Evolutionary conservation across 2,797 vertebrate genomes (phyloP).

Genomic region (Sebastes steindachneri): DNA sequence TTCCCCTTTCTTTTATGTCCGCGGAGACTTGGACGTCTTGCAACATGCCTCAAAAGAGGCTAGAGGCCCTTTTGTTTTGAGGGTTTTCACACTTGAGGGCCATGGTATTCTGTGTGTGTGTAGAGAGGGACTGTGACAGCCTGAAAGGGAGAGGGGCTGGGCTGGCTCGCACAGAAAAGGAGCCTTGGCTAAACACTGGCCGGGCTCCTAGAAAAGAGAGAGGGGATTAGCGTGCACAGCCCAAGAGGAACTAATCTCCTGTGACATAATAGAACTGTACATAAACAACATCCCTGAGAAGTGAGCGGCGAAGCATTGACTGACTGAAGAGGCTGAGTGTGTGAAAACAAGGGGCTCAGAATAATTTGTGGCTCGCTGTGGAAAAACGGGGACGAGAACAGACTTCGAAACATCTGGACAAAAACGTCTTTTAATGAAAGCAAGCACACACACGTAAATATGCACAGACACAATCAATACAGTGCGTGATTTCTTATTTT

Average conservation of each 20-base stretch:
- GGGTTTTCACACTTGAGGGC: constrained; percentile 81
- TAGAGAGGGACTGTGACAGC: constrained; percentile 59
- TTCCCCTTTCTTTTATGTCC: constrained; percentile 61
- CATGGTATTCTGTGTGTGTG: constrained; percentile 76
- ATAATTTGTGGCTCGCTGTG: constrained; percentile 51
- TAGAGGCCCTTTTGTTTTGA: constrained; percentile 79
- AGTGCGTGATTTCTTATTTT: background rate
- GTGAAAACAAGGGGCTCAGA: constrained; percentile 62
- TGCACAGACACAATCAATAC: background rate
- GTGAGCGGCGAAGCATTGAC: constrained; percentile 59
- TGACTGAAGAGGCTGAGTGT: constrained; percentile 63
- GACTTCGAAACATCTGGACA: constrained; percentile 43
- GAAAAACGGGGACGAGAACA: constrained; percentile 32
- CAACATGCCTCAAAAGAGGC: constrained; percentile 75
- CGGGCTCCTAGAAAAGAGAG: constrained; percentile 66
- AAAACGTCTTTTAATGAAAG: background rate
- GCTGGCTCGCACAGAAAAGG: constrained; percentile 67
- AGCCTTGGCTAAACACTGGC: constrained; percentile 73
- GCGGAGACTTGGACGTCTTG: constrained; percentile 75
- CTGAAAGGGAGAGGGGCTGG: constrained; percentile 69
- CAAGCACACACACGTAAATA: background rate
- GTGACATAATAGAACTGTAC: constrained; percentile 84
- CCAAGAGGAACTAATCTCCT: constrained; percentile 81
- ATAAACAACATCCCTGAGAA: constrained; percentile 80
- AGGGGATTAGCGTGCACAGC: constrained; percentile 76